Percentiles rank a stretch among this genome's conserved stretches.
phyloP scores from a whole-genome alignment of 2,113 vertebrate species.

The Nibea albiflora region DNA sequence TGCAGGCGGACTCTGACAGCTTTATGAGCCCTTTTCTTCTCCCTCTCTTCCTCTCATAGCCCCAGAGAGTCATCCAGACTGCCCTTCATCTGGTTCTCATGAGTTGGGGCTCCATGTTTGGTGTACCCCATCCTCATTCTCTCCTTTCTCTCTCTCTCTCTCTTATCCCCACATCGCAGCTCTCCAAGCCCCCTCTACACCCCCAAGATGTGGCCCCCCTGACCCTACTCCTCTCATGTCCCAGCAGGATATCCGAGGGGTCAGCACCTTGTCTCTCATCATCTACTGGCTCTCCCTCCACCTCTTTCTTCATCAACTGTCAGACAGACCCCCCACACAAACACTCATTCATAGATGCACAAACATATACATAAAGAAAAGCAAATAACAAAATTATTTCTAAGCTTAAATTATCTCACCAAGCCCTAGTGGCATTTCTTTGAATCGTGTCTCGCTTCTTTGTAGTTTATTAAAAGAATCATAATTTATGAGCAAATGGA shows the following conservation, averaged over 20 bases:
- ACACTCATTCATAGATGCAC: background rate
- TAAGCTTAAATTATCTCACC: background rate
- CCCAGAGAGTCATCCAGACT: conserved; percentile 74
- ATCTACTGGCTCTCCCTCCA: conserved; percentile 53
- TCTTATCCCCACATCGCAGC: conserved; percentile 18
- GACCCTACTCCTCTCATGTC: conserved; percentile 65
- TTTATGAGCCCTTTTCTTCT: conserved; percentile 78
- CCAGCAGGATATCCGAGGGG: conserved; percentile 68
- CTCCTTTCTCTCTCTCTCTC: conserved; percentile 32
- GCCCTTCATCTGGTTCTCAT: conserved; percentile 83
- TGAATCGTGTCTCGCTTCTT: background rate
- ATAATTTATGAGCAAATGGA: no score
- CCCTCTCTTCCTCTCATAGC: conserved; percentile 65
- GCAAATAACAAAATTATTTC: background rate
- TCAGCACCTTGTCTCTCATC: conserved; percentile 71
- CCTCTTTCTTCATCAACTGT: conserved; percentile 43
- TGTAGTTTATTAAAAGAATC: background rate
- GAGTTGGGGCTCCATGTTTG: conserved; percentile 63
- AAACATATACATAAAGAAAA: conserved; percentile 4
- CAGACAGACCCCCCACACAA: conserved; percentile 58
- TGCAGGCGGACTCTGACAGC: conserved; percentile 71
- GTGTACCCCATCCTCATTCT: conserved; percentile 49
- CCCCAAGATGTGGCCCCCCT: conserved; percentile 36
- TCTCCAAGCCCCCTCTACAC: conserved; percentile 13
- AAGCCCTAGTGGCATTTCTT: background rate